Conservation (phyloP, 2,888 invertebrate species). For the Blastobasis adustella region DNA sequence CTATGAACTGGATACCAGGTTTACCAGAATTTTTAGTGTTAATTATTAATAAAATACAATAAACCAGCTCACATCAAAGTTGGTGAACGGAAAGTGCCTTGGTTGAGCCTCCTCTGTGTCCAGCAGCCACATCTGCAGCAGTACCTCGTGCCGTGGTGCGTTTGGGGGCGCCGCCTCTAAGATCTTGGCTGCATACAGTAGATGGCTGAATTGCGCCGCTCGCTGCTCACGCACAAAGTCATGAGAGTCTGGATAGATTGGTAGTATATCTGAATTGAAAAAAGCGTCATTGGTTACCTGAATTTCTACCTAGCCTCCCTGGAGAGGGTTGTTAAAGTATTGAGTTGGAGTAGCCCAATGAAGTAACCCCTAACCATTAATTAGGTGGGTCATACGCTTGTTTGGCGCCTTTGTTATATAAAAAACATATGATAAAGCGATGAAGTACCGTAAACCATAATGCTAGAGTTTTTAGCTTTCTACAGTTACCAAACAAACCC, state of each 20-base stretch:
- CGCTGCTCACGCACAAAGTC: constrained; percentile 84
- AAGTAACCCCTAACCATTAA: no score
- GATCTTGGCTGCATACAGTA: constrained; percentile 80
- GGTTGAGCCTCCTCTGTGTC: constrained; percentile 77
- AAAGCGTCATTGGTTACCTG: background rate
- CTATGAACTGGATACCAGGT: no score
- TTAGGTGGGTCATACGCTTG: no score
- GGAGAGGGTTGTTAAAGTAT: no score
- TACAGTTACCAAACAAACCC: no score
- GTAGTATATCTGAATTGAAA: constrained; percentile 78
- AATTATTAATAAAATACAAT: background rate
- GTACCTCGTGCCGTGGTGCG: constrained; percentile 79
- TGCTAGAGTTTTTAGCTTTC: no score
- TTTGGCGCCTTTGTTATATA: no score
- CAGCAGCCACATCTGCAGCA: constrained; percentile 87
- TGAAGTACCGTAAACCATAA: no score
- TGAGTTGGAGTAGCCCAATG: no score
- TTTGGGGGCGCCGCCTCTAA: constrained; percentile 78
- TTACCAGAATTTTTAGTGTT: no score
- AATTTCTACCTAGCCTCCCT: no score
- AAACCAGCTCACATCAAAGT: constrained; percentile 36
- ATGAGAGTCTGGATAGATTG: constrained; percentile 84
- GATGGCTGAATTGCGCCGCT: constrained; percentile 82
- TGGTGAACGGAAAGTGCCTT: constrained; percentile 49
- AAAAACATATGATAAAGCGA: no score